phyloP scores from a whole-genome alignment of 2,113 vertebrate species.

The Nipponia nippon region DNA sequence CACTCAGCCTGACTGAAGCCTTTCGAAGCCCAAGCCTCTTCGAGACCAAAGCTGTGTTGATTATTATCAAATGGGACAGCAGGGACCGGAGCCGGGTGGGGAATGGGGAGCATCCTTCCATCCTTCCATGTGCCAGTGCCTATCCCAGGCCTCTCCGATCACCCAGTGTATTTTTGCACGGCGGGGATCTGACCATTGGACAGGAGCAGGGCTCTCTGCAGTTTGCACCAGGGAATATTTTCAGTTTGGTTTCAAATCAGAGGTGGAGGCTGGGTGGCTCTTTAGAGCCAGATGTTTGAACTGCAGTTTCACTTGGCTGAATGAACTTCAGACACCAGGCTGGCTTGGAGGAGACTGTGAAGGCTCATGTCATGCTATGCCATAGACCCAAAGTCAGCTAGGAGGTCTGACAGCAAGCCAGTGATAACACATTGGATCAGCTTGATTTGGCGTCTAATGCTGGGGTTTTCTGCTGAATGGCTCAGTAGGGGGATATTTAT shows the following conservation, averaged over 20 bases:
- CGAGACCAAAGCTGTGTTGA: neutral
- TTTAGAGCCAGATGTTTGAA: neutral
- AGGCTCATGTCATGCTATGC: neutral
- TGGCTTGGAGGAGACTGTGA: neutral
- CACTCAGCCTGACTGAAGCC: neutral
- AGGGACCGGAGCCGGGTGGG: neutral
- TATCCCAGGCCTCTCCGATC: rapidly evolving
- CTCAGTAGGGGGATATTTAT: neutral
- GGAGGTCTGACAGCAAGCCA: neutral
- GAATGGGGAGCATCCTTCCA: neutral
- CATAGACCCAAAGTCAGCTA: neutral
- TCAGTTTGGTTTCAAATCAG: neutral
- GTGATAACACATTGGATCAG: neutral
- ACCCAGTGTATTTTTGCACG: neutral
- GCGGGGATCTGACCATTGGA: neutral
- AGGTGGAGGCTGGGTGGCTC: neutral
- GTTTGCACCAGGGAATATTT: neutral
- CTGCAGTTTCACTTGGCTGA: neutral
- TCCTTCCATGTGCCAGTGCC: rapidly evolving
- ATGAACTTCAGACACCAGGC: neutral
- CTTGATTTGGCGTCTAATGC: neutral
- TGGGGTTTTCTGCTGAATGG: neutral
- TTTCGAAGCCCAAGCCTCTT: neutral
- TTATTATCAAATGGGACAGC: neutral
- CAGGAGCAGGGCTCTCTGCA: neutral